These are phyloP conservation scores for Cyanoderma ruficeps DNA, from an alignment of 2,113 vertebrate genomes.

Conservation along the genomic window DNA sequence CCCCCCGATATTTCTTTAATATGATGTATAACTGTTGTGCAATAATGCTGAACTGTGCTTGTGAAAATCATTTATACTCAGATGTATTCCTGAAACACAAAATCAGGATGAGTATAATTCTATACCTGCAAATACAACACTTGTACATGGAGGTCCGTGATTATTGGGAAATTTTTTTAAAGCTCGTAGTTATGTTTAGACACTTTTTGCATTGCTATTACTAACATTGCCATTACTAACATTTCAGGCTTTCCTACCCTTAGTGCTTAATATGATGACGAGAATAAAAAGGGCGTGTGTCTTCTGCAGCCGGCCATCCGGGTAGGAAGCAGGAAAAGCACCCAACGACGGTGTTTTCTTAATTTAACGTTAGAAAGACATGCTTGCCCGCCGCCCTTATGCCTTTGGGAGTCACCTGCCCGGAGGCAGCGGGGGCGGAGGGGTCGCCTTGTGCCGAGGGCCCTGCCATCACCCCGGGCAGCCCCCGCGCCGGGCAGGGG, in stretches of 20 bases:
- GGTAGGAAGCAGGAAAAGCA: not conserved
- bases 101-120: not conserved
- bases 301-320: not conserved
- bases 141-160: not conserved
- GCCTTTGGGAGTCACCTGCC: not conserved
- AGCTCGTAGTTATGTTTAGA: not conserved
- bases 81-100: not conserved
- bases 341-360: fast-evolving
- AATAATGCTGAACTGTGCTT: not conserved
- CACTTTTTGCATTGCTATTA: not conserved
- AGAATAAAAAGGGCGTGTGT: not conserved
- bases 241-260: not conserved
- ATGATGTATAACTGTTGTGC: fast-evolving
- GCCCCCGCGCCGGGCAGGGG: not conserved
- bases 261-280: not conserved
- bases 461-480: not conserved
- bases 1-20: not conserved
- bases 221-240: not conserved
- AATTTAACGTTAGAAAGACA: not conserved
- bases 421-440: fast-evolving
- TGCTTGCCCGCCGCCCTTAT: not conserved
- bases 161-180: not conserved
- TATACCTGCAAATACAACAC: not conserved
- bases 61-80: not conserved
- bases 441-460: not conserved